phyloP scores from a whole-genome alignment of 2,888 invertebrate genomes.

The Sesia apiformis region DNA sequence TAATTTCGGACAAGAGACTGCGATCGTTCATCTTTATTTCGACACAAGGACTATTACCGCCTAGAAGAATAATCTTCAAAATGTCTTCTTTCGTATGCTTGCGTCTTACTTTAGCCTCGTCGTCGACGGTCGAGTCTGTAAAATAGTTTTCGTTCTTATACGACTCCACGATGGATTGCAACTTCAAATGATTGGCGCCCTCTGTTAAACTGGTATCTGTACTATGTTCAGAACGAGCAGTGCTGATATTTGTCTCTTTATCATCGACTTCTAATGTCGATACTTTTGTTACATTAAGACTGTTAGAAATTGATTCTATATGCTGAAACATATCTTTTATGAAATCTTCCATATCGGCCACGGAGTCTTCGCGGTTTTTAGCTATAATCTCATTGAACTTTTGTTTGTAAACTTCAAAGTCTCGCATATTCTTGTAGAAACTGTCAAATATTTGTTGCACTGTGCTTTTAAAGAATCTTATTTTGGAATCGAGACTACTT shows the following conservation, averaged over 20 bases:
- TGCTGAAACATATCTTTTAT: constrained; percentile 54
- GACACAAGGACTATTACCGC: constrained; percentile 25
- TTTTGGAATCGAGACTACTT: constrained; percentile 42
- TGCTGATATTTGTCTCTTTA: background rate
- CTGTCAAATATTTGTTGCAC: constrained; percentile 55
- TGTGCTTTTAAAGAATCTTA: constrained; percentile 49
- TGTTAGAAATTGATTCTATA: constrained; percentile 38
- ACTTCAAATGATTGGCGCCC: background rate
- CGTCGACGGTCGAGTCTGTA: constrained; percentile 34
- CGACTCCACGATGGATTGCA: constrained; percentile 26
- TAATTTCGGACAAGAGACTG: constrained; percentile 44
- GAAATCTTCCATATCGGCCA: constrained; percentile 51
- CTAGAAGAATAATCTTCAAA: constrained; percentile 36
- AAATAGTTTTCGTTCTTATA: constrained; percentile 44
- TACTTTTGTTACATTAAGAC: background rate
- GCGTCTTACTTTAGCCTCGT: constrained; percentile 16
- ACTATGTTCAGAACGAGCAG: background rate
- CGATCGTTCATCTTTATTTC: constrained; percentile 43
- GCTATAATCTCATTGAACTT: constrained; percentile 47
- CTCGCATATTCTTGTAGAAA: constrained; percentile 44
- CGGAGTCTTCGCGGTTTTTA: constrained; percentile 36
- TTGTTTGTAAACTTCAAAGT: constrained; percentile 48
- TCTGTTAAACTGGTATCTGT: no score
- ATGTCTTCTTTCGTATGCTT: constrained; percentile 15
- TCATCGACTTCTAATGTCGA: constrained; percentile 5